Conservation (phyloP, 2,113 vertebrate species). For the Triplophysa siluroides region DNA sequence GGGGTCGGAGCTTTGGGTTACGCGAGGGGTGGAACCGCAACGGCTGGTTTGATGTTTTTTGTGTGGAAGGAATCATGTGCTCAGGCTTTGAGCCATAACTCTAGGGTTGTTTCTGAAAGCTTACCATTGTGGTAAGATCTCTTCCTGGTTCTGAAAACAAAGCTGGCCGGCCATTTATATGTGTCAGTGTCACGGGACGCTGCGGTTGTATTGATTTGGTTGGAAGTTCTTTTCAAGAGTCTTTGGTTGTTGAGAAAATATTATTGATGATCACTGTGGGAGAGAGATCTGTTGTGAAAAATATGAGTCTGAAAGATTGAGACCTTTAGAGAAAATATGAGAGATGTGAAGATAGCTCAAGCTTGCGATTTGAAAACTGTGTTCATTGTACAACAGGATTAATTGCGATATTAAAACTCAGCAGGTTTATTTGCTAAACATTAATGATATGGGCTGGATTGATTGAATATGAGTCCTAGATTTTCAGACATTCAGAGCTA, state of each 20-base stretch:
- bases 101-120: constrained; percentile 7
- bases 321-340: no score
- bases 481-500: no score
- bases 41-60: constrained; percentile 6
- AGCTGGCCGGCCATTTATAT: constrained; percentile 1
- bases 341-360: no score
- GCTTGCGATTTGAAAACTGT: no score
- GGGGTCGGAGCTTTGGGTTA: constrained; percentile 14
- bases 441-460: no score
- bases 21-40: constrained; percentile 27
- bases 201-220: constrained; percentile 1
- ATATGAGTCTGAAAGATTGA: background rate
- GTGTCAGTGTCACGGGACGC: background rate
- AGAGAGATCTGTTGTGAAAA: background rate
- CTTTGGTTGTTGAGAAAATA: background rate
- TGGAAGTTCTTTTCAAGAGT: background rate
- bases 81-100: constrained; percentile 30
- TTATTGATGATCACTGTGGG: background rate
- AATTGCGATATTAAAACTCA: no score
- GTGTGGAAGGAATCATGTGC: constrained; percentile 41
- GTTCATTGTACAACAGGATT: no score
- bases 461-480: no score
- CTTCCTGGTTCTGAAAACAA: constrained; percentile 23
- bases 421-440: no score
- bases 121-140: constrained; percentile 14